Evolutionary conservation across 2,113 vertebrate species (phyloP).

Genomic region (Anolis sagrei): DNA sequence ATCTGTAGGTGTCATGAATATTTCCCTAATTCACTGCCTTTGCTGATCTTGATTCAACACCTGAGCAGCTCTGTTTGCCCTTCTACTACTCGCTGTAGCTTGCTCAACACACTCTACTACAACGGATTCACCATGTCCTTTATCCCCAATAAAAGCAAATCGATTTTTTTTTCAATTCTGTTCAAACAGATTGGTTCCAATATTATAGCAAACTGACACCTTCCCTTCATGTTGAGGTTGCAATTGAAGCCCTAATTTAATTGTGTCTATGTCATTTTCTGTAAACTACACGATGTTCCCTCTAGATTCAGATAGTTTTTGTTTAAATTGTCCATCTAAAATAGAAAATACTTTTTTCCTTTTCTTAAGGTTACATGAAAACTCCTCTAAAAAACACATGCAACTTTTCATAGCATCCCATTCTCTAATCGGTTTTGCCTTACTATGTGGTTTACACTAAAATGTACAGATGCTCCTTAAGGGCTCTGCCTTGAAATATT

Average conservation of each 20-base stretch:
- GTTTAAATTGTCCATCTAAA: slow-evolving; percentile 13
- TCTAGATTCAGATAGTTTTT: slow-evolving; percentile 4
- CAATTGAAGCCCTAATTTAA: slow-evolving; percentile 43
- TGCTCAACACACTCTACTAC: rapidly evolving
- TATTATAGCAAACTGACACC: slow-evolving; percentile 23
- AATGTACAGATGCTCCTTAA: too few species aligned
- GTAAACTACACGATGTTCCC: slow-evolving; percentile 40
- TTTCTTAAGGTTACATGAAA: slow-evolving; percentile 49
- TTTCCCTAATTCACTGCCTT: too few species aligned
- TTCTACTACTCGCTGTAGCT: too few species aligned
- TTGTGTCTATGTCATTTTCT: slow-evolving; percentile 39
- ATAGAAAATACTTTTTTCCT: slow-evolving; percentile 6
- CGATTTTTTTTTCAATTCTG: background rate
- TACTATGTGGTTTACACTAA: too few species aligned
- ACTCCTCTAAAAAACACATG: slow-evolving; percentile 24
- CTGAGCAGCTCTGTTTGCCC: too few species aligned
- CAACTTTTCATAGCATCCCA: too few species aligned
- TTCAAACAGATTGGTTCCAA: slow-evolving; percentile 18
- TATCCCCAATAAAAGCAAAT: background rate
- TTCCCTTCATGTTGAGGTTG: slow-evolving; percentile 41
- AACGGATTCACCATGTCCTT: rapidly evolving
- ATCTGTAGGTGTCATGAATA: too few species aligned
- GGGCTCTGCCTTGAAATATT: too few species aligned
- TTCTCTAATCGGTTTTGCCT: too few species aligned
- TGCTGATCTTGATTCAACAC: too few species aligned